phyloP scores from a whole-genome alignment of 2,113 vertebrate species.

The Xiphias gladius region DNA sequence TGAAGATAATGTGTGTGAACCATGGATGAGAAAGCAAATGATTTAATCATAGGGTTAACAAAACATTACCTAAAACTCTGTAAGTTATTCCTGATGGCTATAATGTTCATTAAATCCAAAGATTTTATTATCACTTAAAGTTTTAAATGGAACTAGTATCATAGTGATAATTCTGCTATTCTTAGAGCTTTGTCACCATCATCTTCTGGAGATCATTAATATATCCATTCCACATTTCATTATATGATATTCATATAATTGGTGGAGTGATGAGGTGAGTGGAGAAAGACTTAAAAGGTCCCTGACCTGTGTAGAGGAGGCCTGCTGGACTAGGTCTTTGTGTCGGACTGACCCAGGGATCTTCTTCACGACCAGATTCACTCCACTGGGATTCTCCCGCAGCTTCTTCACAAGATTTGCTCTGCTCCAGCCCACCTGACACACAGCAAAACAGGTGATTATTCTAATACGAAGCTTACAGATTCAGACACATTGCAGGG shows the following conservation, averaged over 20 bases:
- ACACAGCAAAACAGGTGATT: background rate
- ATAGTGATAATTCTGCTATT: no score
- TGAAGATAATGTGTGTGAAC: background rate
- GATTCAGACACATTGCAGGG: background rate
- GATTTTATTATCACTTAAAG: background rate
- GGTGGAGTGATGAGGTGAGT: background rate
- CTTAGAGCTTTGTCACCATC: background rate
- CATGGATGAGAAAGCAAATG: background rate
- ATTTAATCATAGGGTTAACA: background rate
- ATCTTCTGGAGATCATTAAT: background rate
- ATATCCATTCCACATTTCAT: background rate
- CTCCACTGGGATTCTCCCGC: constrained; percentile 81
- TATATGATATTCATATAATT: background rate
- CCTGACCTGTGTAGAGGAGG: constrained; percentile 56
- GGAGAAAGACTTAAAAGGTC: constrained; percentile 12
- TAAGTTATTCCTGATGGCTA: background rate
- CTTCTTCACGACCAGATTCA: constrained; percentile 92
- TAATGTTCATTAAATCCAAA: background rate
- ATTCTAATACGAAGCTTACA: background rate
- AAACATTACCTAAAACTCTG: background rate
- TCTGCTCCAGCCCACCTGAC: constrained; percentile 93
- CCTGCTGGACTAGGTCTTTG: constrained; percentile 25
- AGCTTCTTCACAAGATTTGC: constrained; percentile 89
- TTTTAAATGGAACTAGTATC: background rate
- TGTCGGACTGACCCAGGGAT: constrained; percentile 76